phyloP scores from a whole-genome alignment of 2,797 vertebrate species.

The Acridotheres tristis region DNA sequence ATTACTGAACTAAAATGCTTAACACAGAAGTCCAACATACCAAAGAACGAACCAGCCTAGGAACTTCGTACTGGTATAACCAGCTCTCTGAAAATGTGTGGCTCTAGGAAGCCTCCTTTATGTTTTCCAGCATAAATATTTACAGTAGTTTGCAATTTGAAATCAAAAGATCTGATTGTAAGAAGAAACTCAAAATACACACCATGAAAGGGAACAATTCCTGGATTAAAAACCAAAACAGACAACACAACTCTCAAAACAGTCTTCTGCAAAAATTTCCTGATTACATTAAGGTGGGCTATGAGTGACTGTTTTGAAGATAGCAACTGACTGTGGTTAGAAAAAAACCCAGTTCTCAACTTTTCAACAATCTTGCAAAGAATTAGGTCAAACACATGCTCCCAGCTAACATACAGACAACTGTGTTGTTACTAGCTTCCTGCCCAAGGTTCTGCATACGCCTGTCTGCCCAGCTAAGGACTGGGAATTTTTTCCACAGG shows the following conservation, averaged over 20 bases:
- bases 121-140: background rate
- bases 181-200: background rate
- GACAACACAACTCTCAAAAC: background rate
- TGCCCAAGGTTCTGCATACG: background rate
- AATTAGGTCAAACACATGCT: background rate
- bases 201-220: background rate
- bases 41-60: background rate
- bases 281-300: background rate
- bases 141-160: background rate
- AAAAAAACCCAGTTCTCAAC: background rate
- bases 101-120: background rate
- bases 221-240: background rate
- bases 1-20: background rate
- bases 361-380: background rate
- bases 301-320: background rate
- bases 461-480: background rate
- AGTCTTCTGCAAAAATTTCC: background rate
- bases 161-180: background rate
- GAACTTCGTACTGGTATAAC: background rate
- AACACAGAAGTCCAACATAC: background rate
- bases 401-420: background rate
- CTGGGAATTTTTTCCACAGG: background rate
- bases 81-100: background rate
- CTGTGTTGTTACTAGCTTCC: background rate
- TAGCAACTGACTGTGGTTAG: background rate